Conservation (phyloP, 2,797 vertebrate species). For the Pseudochaenichthys georgianus region DNA sequence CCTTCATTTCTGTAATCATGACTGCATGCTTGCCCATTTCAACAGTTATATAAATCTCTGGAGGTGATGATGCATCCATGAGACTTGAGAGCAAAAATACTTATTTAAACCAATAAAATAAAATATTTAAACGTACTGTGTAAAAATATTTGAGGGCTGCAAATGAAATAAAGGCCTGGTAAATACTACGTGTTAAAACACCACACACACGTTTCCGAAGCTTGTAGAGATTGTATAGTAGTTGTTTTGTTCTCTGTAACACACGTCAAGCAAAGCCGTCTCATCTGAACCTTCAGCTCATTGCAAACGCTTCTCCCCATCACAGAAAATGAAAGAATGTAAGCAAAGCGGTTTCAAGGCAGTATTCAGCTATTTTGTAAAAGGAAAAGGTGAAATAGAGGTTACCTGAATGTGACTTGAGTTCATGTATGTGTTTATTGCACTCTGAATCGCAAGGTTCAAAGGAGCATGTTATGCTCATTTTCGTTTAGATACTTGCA, state of each 20-base stretch:
- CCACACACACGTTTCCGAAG: background rate
- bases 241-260: background rate
- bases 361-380: background rate
- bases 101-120: background rate
- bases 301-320: background rate
- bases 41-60: too few species aligned
- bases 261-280: background rate
- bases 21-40: background rate
- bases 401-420: background rate
- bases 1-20: background rate
- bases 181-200: too few species aligned
- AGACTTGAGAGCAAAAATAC: background rate
- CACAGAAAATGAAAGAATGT: background rate
- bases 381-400: background rate
- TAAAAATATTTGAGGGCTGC: background rate
- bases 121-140: background rate
- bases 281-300: background rate
- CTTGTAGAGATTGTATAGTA: background rate
- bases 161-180: background rate
- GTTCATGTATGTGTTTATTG: background rate
- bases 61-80: background rate
- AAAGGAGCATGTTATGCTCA: too few species aligned
- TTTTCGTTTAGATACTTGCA: too few species aligned
- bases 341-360: background rate
- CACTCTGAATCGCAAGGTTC: background rate